Evolutionary conservation across 2,113 vertebrate species (phyloP).

Genomic region (Sarotherodon lohbergeri): DNA sequence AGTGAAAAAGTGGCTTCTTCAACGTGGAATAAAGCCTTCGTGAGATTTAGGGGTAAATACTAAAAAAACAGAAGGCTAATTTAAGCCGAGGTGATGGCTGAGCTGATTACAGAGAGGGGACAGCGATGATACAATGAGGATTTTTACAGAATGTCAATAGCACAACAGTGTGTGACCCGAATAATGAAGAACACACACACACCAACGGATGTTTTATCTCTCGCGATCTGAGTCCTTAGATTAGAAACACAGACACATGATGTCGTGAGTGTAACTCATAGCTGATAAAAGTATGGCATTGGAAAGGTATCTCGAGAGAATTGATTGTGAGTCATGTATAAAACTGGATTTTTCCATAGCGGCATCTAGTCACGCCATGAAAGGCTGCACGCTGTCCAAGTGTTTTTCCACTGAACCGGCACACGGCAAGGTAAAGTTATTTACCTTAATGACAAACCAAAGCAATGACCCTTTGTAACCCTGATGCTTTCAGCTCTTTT

Average conservation of each 20-base stretch:
- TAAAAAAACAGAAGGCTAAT: background rate
- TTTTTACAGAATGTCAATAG: slow-evolving; percentile 33
- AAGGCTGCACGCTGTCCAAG: background rate
- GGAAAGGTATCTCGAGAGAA: background rate
- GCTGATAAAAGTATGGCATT: background rate
- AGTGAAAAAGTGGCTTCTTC: background rate
- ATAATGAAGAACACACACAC: background rate
- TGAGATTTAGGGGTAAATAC: background rate
- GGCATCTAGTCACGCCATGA: background rate
- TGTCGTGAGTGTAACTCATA: background rate
- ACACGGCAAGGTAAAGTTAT: background rate
- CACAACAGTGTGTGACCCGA: slow-evolving; percentile 11
- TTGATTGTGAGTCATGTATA: background rate
- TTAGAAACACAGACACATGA: background rate
- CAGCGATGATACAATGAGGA: slow-evolving; percentile 20
- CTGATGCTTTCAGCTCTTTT: background rate
- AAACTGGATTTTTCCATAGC: background rate
- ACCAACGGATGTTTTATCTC: slow-evolving; percentile 10
- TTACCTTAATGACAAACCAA: background rate
- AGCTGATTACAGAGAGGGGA: slow-evolving; percentile 24
- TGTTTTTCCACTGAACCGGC: background rate
- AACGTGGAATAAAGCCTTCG: background rate
- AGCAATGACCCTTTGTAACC: background rate
- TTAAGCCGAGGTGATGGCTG: slow-evolving; percentile 14
- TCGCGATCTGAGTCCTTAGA: background rate